phyloP scores from a whole-genome alignment of 2,113 vertebrate genomes.

The Apeltes quadracus region DNA sequence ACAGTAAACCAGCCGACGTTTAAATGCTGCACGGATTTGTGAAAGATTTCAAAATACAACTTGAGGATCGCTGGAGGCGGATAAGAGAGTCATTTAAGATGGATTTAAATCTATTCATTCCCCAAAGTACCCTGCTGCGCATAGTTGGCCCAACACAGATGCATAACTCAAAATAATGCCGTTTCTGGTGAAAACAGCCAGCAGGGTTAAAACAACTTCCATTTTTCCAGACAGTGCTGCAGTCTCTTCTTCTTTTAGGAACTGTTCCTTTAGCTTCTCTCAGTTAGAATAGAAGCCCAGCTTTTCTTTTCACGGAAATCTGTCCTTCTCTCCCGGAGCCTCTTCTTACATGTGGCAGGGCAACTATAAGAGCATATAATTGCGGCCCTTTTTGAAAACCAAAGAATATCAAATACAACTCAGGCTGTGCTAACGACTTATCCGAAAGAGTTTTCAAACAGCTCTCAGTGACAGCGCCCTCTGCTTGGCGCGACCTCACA shows the following conservation, averaged over 20 bases:
- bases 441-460: conserved; percentile 57
- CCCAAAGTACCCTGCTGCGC: conserved; percentile 28
- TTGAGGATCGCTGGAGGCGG: conserved; percentile 30
- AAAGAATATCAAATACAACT: conserved; percentile 73
- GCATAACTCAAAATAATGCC: not conserved
- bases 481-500: conserved; percentile 46
- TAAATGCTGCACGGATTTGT: conserved; percentile 37
- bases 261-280: conserved; percentile 2
- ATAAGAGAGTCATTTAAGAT: conserved; percentile 55
- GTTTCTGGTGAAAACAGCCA: conserved; percentile 14
- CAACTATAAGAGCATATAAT: conserved; percentile 44
- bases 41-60: conserved; percentile 30
- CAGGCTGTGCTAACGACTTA: conserved; percentile 56
- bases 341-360: conserved; percentile 43
- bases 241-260: conserved; percentile 22
- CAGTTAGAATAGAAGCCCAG: conserved; percentile 16
- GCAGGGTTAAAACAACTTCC: conserved; percentile 14
- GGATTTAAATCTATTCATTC: conserved; percentile 42
- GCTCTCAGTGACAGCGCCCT: conserved; percentile 65
- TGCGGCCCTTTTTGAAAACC: conserved; percentile 55
- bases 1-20: conserved; percentile 5
- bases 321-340: conserved; percentile 37
- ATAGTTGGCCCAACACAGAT: conserved; percentile 19
- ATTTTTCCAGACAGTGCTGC: conserved; percentile 14
- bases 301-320: conserved; percentile 28